Evolutionary conservation across 2,888 invertebrate genomes (phyloP), one percentile per base, ranked within the genome.

Genomic region (Euplagia quadripunctaria): DNA sequence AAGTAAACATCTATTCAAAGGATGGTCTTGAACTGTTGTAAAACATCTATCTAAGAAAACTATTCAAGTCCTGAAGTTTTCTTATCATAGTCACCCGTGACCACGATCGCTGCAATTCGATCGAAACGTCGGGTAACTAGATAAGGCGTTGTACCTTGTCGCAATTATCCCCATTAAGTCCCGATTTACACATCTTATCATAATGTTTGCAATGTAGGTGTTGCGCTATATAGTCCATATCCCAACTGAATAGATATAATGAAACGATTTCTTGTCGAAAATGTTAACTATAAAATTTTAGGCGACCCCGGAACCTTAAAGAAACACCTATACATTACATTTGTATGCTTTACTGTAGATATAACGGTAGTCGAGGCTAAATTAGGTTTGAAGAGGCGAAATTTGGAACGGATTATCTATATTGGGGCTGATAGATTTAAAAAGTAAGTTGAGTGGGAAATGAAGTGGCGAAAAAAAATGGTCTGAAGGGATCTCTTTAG

Each of bases 351-450:
- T 20, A 20, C 20, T 31, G 2, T 58, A 31, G 20, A 66, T 49
- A 65, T 7, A 31, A 71, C 58, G 64, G 76, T 68, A 74, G 74
- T 64, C 74, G 73, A 70, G 51, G 77, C 66, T 72, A 76, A 77
- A 82, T 80, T 73, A 79, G 64, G 75, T 74, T 80, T 70, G 73
- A 68, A 71, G 64, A 71, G 78, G 72, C 68, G 55, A 49, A 79
- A 76, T 79, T 67, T 75, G 67, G 74, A 52, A 64, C 51, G 61
- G 75, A 79, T 82, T 74, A 77, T 80, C 74, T 82, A 71, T 77
- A 82, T 80, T 79, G 75, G 73, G 72, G 66, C 46, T 72, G 70
- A 82, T 80, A 76, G 79, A 78, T 81, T 82, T 75, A 76, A 82
- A 81, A 82, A 80, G 71, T 79, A 82, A 79, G 70, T 78, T 73